Conservation (phyloP, 1,140 invertebrate species). For the Pseudobourletiella spinata region DNA sequence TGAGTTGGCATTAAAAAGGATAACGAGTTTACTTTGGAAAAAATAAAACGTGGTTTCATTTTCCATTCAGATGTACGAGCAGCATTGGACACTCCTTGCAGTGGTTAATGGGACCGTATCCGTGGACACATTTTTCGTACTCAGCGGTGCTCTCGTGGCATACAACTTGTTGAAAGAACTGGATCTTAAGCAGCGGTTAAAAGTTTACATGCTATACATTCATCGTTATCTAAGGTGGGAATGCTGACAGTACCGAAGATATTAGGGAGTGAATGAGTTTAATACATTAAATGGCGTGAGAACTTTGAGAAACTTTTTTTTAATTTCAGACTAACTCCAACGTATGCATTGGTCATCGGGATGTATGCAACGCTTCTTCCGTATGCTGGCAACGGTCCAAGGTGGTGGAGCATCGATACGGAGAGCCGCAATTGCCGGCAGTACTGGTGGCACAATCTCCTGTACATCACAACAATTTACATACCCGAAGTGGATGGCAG, state of each 20-base stretch:
- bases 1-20: neutral
- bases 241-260: neutral
- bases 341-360: constrained; percentile 45
- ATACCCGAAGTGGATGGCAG: too few species aligned
- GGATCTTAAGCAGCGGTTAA: constrained; percentile 26
- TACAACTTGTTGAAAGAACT: constrained; percentile 34
- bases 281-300: neutral
- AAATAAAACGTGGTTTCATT: neutral
- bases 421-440: constrained; percentile 49
- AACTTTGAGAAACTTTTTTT: neutral
- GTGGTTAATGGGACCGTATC: constrained; percentile 41
- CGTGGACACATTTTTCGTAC: constrained; percentile 45
- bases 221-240: constrained; percentile 35
- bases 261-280: neutral
- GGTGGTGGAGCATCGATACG: constrained; percentile 55
- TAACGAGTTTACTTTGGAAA: constrained; percentile 6
- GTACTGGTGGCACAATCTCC: constrained; percentile 74
- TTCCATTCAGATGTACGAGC: neutral
- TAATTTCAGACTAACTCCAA: constrained; percentile 35
- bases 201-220: constrained; percentile 32
- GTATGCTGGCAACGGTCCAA: constrained; percentile 56
- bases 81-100: constrained; percentile 7
- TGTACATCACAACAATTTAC: too few species aligned
- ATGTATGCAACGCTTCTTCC: constrained; percentile 61
- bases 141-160: constrained; percentile 37